Percentiles rank a stretch among this genome's conserved stretches.
These are phyloP conservation scores for Staurois parvus DNA, from an alignment of 2,797 vertebrate species.

Conservation along the genomic window DNA sequence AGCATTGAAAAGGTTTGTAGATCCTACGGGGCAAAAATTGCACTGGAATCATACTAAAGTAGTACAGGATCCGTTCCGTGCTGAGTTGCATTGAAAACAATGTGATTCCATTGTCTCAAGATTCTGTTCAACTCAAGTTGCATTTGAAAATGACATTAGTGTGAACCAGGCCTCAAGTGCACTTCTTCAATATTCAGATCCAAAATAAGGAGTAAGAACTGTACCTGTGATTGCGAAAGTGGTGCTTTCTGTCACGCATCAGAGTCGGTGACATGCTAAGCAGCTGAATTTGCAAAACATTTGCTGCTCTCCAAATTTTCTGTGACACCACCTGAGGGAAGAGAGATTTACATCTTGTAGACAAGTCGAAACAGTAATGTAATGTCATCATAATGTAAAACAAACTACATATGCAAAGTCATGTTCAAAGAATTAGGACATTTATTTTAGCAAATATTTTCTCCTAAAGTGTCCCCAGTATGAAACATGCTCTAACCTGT, in stretches of 20 bases:
- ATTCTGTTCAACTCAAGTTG: too few species aligned
- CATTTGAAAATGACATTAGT: too few species aligned
- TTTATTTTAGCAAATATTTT: not conserved
- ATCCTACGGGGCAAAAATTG: too few species aligned
- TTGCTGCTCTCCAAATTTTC: constrained; percentile 86
- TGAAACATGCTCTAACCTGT: not conserved
- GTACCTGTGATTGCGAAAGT: constrained; percentile 90
- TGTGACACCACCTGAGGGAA: constrained; percentile 84
- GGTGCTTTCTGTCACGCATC: constrained; percentile 91
- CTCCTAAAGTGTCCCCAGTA: not conserved
- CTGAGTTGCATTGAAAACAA: too few species aligned
- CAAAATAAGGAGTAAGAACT: not conserved
- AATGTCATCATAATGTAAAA: not conserved
- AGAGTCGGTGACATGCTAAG: constrained; percentile 79
- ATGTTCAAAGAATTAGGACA: not conserved
- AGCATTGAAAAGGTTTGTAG: too few species aligned
- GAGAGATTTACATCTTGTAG: not conserved
- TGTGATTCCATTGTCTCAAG: too few species aligned
- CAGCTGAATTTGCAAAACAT: constrained; percentile 80
- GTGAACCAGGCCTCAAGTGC: too few species aligned
- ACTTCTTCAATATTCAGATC: not conserved
- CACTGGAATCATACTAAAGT: too few species aligned
- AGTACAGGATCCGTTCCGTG: too few species aligned
- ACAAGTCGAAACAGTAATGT: not conserved
- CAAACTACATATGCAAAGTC: not conserved